Base-by-base conservation (phyloP, 2,888 invertebrate species). In the Ectemnius continuus region DNA sequence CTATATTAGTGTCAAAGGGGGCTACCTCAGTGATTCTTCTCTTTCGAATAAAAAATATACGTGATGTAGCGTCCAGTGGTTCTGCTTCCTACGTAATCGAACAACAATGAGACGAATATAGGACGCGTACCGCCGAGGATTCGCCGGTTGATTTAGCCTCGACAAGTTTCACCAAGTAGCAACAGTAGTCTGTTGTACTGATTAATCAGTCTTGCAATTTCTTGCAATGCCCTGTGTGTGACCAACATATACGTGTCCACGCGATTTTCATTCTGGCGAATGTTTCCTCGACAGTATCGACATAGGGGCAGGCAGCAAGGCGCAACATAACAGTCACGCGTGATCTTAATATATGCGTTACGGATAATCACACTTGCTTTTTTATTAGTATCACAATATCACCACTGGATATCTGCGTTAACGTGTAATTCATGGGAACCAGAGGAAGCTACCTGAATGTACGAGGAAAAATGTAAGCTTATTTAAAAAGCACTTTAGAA, bases 351-450 rank as follows among this genome's bases (percentile, higher is more conserved):
- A 57, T 71, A 71, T 47, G 45, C 58, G 56, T 61, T 63, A 67
- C 26, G 56, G 23, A 67, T 64, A 83, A 84, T 86, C 83, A 81
- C 82, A 79, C 80, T 82, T 82, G 78, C 52, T 52, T 80, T 84
- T 83, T 81, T 71, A 79, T 83, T 83, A 87, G 85, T 88, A 89
- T 89, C 88, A 88, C 88, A 88, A 88, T 84, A 85, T 84, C 85
- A 85, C 84, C 84, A 83, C 82, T 84, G 81, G 84, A 85, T 79
- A 67, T 82, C 81, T 81, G 85, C 78, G 72, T 80, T 75, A 23
- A 23, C 23, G 72, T 80, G 18, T 14, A n/a, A 61, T 16, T 46
- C 20, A 16, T 28, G 11, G 2, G 18, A n/a, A 4, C 23, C 5
- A 45, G 61, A 48, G 18, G 58, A 23, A 23, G 14, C 47, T 36